Base-by-base conservation (phyloP, 2,797 vertebrate genomes). In the Phyllotis vaccarum region DNA sequence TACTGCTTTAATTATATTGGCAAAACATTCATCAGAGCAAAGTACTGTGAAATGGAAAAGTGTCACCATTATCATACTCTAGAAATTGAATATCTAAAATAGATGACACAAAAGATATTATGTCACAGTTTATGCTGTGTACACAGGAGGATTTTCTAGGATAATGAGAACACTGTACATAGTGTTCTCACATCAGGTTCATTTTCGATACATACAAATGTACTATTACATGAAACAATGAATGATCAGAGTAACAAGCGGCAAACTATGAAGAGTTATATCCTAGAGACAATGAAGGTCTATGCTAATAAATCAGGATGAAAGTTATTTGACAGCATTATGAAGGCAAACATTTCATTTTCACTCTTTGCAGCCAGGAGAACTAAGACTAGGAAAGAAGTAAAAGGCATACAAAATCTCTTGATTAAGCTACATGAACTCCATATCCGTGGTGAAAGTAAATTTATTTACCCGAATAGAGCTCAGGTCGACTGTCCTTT, bases 381-480 rank as follows among this genome's bases (percentile, higher is more conserved):
- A 82, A 21, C 87, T 96, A 52, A 86, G 66, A 92, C 46, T 34
- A 12, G 29, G 34, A 5, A 93, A 83, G 74, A 75, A 89, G 46
- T 58, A 89, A 97, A 97, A 96, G 11, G 11, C 70, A 92, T 86
- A 72, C 27, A 95, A 60, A 68, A 85, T 93, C n/a, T 96, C 37
- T 78, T 70, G 52, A 91, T 95, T 56, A 95, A 94, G 16, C 29
- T 95, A 29, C 68, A 81, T 60, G 21, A 93, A 95, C 93, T 87
- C 40, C 31, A 22, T 49, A 21, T 82, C 76, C n/a, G 76, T 54
- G 62, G 96, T 82, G 62, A 95, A 97, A 96, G 70, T 87, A 94
- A 91, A 87, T 81, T 68, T 75, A 96, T 95, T 98, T 99, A 99
- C 99, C 99, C 98, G 99, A 98, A 99, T 99, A 97, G 98, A 98